Evolutionary conservation across 1,140 invertebrate species (phyloP).

Genomic region (Trichomalopsis sarcophagae): DNA sequence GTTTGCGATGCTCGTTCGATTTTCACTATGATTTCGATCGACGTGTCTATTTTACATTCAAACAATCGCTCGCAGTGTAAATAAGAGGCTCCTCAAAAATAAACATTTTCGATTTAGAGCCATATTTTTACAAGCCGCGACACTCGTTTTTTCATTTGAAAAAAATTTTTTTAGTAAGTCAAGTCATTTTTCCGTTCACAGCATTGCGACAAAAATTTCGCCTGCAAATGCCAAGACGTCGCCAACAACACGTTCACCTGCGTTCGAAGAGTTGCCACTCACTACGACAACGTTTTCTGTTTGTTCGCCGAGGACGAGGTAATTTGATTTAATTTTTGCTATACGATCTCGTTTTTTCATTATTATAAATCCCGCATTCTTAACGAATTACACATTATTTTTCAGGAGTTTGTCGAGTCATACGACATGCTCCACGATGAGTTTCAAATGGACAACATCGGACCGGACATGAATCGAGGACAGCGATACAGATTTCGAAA

Average conservation of each 20-base stretch:
- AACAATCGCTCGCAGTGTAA: too few species aligned
- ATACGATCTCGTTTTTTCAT: neutral
- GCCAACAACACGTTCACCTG: slow-evolving; percentile 91
- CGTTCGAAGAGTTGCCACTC: slow-evolving; percentile 77
- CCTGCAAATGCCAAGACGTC: slow-evolving; percentile 89
- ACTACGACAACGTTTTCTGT: slow-evolving; percentile 83
- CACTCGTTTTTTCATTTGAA: too few species aligned
- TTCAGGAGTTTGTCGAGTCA: slow-evolving; percentile 81
- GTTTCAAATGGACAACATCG: slow-evolving; percentile 82
- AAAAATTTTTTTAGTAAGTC: too few species aligned
- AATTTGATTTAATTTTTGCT: slow-evolving; percentile 53
- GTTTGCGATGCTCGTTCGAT: too few species aligned
- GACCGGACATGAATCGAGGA: slow-evolving; percentile 71
- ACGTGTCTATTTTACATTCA: too few species aligned
- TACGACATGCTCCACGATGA: slow-evolving; percentile 82
- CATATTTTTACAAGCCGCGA: too few species aligned
- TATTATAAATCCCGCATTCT: neutral
- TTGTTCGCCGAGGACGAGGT: slow-evolving; percentile 84
- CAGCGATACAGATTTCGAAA: slow-evolving; percentile 71
- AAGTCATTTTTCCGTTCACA: slow-evolving; percentile 63
- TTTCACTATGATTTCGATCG: too few species aligned
- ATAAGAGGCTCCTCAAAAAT: too few species aligned
- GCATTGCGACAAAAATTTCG: slow-evolving; percentile 80
- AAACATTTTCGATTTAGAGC: too few species aligned
- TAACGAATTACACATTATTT: slow-evolving; percentile 30